Percentiles rank a stretch among this genome's conserved stretches.
Conservation (phyloP, 1,140 invertebrate species). For the Drosophila lacteicornis region DNA sequence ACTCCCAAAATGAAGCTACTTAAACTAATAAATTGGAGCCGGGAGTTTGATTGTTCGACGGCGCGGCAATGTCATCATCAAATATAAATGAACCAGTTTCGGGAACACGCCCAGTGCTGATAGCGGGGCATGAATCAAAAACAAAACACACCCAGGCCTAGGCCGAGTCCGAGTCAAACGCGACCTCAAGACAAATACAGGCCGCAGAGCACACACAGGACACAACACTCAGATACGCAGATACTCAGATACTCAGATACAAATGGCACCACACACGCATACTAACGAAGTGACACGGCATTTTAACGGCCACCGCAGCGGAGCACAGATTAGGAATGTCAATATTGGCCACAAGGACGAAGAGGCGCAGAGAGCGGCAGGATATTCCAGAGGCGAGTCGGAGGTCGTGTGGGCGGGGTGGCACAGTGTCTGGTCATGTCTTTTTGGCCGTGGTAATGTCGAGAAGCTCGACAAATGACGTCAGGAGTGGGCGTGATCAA, state of each 20-base stretch:
- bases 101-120: conserved; percentile 74
- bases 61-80: conserved; percentile 78
- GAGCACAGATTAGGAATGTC: conserved; percentile 80
- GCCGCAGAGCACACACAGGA: conserved; percentile 17
- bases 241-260: conserved; percentile 40
- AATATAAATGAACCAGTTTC: conserved; percentile 44
- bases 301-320: conserved; percentile 72
- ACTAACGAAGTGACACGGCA: conserved; percentile 81
- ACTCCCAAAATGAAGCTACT: conserved; percentile 76
- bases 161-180: conserved; percentile 17
- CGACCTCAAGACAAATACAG: conserved; percentile 51
- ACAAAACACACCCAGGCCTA: conserved; percentile 67
- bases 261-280: conserved; percentile 78
- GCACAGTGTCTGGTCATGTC: conserved; percentile 47
- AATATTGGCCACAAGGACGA: conserved; percentile 72
- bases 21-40: conserved; percentile 74
- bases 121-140: conserved; percentile 77
- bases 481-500: conserved; percentile 57
- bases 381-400: conserved; percentile 1
- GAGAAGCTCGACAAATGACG: conserved; percentile 77
- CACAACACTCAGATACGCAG: conserved; percentile 27
- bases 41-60: conserved; percentile 32
- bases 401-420: conserved; percentile 36
- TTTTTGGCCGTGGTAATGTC: conserved; percentile 30
- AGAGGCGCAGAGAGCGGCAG: conserved; percentile 27